Percentiles rank a stretch among this genome's conserved stretches.
phyloP scores from a whole-genome alignment of 2,113 vertebrate species.

The Rhizomys pruinosus region DNA sequence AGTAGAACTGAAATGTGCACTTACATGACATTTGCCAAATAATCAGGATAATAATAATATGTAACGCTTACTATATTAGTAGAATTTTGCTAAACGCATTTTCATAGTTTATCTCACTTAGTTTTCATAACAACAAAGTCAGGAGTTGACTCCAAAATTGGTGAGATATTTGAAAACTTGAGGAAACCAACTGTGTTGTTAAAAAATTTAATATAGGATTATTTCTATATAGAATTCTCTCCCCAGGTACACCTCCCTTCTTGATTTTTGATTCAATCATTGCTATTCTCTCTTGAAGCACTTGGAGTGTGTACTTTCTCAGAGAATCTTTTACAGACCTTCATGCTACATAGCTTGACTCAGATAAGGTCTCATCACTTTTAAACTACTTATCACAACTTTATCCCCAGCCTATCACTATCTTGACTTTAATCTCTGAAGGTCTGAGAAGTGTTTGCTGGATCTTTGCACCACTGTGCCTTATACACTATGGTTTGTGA shows the following conservation, averaged over 20 bases:
- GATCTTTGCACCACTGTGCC: not conserved
- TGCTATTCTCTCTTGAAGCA: not conserved
- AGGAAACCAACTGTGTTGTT: not conserved
- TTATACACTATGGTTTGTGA: not conserved
- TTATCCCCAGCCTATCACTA: not conserved
- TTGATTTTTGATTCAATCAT: not conserved
- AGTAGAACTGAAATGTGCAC: accelerated
- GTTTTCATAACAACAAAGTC: not conserved
- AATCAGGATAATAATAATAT: not conserved
- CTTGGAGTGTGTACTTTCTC: not conserved
- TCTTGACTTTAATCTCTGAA: not conserved
- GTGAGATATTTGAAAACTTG: not conserved
- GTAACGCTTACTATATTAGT: not conserved
- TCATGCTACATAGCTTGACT: not conserved
- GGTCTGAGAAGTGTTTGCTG: not conserved
- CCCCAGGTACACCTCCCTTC: not conserved
- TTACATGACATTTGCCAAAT: too few relatives aligned
- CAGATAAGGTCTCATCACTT: not conserved
- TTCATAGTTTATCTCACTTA: not conserved
- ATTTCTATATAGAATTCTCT: not conserved
- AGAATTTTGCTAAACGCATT: not conserved
- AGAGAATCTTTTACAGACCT: not conserved
- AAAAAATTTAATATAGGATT: not conserved
- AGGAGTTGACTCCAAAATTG: not conserved
- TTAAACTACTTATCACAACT: not conserved